Conservation (phyloP, 2,888 invertebrate species). For the Syrista parreyssii region DNA sequence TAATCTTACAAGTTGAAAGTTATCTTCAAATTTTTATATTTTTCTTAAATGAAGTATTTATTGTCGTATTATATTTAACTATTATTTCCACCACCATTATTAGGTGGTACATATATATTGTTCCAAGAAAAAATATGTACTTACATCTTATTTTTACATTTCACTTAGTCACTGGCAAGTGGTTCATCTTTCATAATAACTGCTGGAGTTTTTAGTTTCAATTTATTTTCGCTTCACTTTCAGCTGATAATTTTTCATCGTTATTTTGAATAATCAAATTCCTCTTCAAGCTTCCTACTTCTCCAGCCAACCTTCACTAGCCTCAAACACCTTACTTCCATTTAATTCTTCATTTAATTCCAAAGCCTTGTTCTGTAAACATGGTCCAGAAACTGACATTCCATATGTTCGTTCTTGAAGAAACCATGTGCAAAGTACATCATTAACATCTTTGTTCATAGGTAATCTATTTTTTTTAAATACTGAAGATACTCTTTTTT, state of each 20-base stretch:
- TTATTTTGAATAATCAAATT: background rate
- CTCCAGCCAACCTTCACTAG: slow-evolving; percentile 6
- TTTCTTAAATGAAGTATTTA: no score
- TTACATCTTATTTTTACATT: no score
- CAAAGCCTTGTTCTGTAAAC: background rate
- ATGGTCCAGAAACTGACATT: background rate
- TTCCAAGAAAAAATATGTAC: no score
- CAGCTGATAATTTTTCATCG: background rate
- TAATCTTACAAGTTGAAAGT: no score
- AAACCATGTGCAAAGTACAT: background rate
- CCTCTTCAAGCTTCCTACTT: background rate
- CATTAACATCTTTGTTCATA: background rate
- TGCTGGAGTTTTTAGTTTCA: background rate
- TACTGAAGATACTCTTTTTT: background rate
- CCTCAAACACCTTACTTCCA: background rate
- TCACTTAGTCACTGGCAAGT: no score
- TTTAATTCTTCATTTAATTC: slow-evolving; percentile 4
- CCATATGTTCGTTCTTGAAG: background rate
- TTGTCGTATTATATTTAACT: no score
- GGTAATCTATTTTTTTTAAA: background rate
- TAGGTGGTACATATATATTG: no score
- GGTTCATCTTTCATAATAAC: no score
- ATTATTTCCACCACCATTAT: no score
- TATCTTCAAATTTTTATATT: no score
- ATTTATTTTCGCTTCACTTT: background rate